Percentiles rank a stretch among this genome's conserved stretches.
These are phyloP conservation scores for Otolemur crassicaudatus DNA, from an alignment of 2,797 vertebrate genomes.

Conservation along the genomic window DNA sequence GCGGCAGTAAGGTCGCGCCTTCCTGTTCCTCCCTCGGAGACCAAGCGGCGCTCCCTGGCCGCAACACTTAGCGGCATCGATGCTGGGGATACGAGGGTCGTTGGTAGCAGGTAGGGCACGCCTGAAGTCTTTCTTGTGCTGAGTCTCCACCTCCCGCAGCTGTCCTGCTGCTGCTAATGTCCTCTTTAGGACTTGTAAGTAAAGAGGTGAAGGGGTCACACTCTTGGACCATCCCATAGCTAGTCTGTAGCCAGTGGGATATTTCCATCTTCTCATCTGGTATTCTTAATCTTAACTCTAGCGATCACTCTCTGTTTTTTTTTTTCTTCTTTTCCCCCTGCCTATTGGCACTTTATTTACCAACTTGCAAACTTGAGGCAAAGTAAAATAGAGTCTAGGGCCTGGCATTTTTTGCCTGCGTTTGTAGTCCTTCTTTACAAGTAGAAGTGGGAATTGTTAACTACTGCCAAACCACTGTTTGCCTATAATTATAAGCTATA, in stretches of 20 bases:
- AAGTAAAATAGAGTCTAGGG: slow-evolving; percentile 39
- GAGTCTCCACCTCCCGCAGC: no score
- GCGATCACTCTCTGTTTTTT: background rate
- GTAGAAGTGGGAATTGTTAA: background rate
- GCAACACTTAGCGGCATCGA: background rate
- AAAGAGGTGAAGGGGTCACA: background rate
- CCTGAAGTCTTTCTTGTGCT: background rate
- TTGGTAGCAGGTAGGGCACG: background rate
- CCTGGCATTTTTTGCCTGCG: background rate
- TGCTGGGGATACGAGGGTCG: background rate
- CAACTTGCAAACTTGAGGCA: slow-evolving; percentile 55
- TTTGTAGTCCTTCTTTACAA: background rate
- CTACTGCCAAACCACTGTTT: background rate
- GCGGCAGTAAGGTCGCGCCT: slow-evolving; percentile 6
- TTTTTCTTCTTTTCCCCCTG: background rate
- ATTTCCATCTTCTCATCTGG: background rate
- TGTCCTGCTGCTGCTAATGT: background rate
- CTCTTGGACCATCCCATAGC: background rate
- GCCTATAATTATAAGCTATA: slow-evolving; percentile 44
- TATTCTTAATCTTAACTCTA: background rate
- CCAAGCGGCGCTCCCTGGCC: background rate
- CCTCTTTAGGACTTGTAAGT: background rate
- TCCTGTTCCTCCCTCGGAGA: background rate
- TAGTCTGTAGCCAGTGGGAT: background rate
- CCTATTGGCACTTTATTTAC: background rate